phyloP scores from a whole-genome alignment of 2,113 vertebrate genomes.

The Macroglossus sobrinus region DNA sequence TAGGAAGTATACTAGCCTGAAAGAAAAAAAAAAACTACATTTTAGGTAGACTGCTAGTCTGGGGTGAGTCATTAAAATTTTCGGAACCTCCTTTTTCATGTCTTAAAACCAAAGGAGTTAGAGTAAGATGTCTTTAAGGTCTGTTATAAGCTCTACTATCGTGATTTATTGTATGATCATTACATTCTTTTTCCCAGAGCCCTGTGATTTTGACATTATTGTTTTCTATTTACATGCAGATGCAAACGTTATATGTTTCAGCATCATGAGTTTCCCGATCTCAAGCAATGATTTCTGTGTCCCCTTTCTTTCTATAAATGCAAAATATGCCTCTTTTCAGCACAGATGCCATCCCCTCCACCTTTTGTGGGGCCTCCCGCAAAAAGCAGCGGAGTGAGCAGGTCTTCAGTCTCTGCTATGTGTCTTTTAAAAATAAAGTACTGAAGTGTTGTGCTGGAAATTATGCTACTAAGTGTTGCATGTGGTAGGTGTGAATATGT shows the following conservation, averaged over 20 bases:
- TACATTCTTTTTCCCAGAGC: not conserved
- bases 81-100: not conserved
- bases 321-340: not conserved
- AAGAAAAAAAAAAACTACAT: not conserved
- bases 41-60: not conserved
- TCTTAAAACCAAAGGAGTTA: not conserved
- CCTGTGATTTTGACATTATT: not conserved
- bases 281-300: conserved; percentile 28
- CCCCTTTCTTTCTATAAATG: not conserved
- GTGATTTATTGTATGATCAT: not conserved
- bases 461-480: conserved; percentile 67
- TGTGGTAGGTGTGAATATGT: conserved; percentile 73
- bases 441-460: conserved; percentile 69
- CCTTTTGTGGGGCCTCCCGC: not conserved
- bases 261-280: not conserved
- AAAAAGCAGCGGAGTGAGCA: conserved; percentile 37
- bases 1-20: not conserved
- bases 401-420: conserved; percentile 29
- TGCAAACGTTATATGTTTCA: not conserved
- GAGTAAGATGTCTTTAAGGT: not conserved
- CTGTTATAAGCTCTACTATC: not conserved
- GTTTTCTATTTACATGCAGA: not conserved
- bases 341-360: not conserved
- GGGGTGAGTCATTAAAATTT: not conserved
- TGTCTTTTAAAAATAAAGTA: conserved; percentile 72